These are phyloP conservation scores for Tethya wilhelma DNA, from an alignment of 37 sponge, comb jelly and placozoan genomes.

Conservation along the genomic window DNA sequence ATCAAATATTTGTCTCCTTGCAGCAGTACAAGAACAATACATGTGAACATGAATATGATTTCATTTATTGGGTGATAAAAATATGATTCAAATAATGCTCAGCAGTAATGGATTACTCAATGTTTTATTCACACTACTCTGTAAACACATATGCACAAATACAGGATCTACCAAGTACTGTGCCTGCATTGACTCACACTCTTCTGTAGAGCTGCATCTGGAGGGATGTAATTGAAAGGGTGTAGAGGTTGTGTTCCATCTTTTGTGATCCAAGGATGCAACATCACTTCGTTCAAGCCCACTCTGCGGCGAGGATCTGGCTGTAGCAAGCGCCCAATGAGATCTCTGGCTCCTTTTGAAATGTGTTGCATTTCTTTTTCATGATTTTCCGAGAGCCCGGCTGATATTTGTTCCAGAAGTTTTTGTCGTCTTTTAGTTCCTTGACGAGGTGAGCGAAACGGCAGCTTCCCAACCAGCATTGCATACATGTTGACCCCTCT, in stretches of 20 bases:
- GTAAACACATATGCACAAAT: too few relatives aligned
- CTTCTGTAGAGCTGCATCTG: constrained; percentile 61
- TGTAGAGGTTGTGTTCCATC: constrained; percentile 80
- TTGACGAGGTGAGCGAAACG: constrained; percentile 92
- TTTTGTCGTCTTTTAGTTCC: constrained; percentile 87
- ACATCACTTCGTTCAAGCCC: constrained; percentile 82
- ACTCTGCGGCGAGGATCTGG: constrained; percentile 71
- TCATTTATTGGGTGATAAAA: not conserved
- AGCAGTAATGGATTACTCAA: too few relatives aligned
- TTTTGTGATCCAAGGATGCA: constrained; percentile 95
- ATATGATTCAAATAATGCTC: too few relatives aligned
- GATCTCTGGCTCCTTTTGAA: constrained; percentile 48
- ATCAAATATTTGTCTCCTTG: not conserved
- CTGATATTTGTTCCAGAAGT: constrained; percentile 90
- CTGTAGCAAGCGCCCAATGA: constrained; percentile 76
- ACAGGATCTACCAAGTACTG: not conserved
- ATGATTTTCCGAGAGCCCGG: constrained; percentile 78
- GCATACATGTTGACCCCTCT: constrained; percentile 99
- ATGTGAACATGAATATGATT: not conserved
- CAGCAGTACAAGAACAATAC: not conserved
- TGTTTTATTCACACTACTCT: too few relatives aligned
- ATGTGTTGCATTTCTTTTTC: constrained; percentile 87
- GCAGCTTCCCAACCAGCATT: constrained; percentile 94
- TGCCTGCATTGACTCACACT: constrained; percentile 36
- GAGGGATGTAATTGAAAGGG: constrained; percentile 71